Percentiles rank a stretch among this genome's conserved stretches.
phyloP scores from a whole-genome alignment of 2,113 vertebrate genomes.

The Gulo gulo region DNA sequence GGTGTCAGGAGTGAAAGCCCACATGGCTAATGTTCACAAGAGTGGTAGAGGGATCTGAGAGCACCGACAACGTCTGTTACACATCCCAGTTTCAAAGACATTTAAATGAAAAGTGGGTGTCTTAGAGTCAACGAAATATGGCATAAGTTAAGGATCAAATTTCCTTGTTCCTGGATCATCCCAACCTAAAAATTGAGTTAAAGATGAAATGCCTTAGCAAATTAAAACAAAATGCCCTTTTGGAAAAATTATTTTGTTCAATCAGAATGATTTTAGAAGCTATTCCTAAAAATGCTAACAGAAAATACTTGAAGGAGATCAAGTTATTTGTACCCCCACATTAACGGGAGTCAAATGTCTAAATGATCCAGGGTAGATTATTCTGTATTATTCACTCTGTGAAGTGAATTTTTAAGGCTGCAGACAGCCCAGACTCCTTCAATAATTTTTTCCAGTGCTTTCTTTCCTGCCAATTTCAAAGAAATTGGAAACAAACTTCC shows the following conservation, averaged over 20 bases:
- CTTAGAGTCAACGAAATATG: not conserved
- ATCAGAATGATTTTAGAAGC: not conserved
- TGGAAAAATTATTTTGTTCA: not conserved
- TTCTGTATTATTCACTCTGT: not conserved
- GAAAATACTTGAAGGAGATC: not conserved
- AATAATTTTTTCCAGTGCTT: not conserved
- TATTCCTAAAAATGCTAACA: not conserved
- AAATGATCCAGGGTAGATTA: not conserved
- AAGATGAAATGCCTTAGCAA: constrained; percentile 1
- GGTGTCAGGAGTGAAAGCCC: not conserved
- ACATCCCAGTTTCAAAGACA: not conserved
- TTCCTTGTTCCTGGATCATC: not conserved
- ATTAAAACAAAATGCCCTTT: not conserved
- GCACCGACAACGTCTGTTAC: not conserved
- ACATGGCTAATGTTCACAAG: not conserved
- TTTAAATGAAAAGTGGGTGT: not conserved
- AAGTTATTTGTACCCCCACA: not conserved
- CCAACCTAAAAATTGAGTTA: constrained; percentile 4
- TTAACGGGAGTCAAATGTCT: not conserved
- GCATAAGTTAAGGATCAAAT: not conserved
- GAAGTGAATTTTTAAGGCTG: not conserved
- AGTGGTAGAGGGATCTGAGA: not conserved
- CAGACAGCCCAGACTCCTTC: not conserved
- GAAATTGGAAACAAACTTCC: not conserved
- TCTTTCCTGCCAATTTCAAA: not conserved